Evolutionary conservation across 2,888 invertebrate species (phyloP).

Genomic region (Sphaerophoria rueppellii): DNA sequence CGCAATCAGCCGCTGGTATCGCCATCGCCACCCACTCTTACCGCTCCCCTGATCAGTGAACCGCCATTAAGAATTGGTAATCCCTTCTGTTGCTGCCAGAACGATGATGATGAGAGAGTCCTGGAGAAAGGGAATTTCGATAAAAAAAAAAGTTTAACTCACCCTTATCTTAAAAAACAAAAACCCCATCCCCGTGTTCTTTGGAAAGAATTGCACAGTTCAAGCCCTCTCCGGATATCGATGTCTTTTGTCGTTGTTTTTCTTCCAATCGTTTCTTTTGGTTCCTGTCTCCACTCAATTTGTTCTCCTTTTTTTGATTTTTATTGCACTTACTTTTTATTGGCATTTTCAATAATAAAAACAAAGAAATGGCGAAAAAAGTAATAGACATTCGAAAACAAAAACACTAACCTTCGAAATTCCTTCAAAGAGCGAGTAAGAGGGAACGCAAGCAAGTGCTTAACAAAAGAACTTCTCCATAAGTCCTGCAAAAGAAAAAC

Average conservation of each 20-base stretch:
- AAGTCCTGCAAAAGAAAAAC: slow-evolving; percentile 55
- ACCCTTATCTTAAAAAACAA: slow-evolving; percentile 40
- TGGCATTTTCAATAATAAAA: slow-evolving; percentile 72
- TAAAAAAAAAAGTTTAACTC: slow-evolving; percentile 51
- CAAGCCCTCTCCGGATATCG: slow-evolving; percentile 19
- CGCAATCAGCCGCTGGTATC: slow-evolving; percentile 42
- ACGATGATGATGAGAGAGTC: slow-evolving; percentile 18
- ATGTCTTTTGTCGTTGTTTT: slow-evolving; percentile 12
- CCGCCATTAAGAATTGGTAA: slow-evolving; percentile 73
- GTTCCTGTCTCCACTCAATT: slow-evolving; percentile 67
- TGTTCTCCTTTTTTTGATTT: slow-evolving; percentile 73
- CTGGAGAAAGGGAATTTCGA: not conserved
- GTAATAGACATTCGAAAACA: slow-evolving; percentile 37
- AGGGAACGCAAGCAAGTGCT: not conserved
- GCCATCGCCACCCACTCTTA: not conserved
- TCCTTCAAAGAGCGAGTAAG: not conserved
- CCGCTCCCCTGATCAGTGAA: slow-evolving; percentile 49
- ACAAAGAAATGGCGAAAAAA: slow-evolving; percentile 50
- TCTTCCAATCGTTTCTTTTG: not conserved
- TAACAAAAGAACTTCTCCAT: slow-evolving; percentile 25
- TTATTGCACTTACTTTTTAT: slow-evolving; percentile 72
- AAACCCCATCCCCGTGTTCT: not conserved
- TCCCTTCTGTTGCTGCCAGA: slow-evolving; percentile 68
- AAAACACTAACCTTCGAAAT: slow-evolving; percentile 7
- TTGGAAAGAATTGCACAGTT: slow-evolving; percentile 11